These are phyloP conservation scores for Pholis gunnellus DNA, from an alignment of 2,113 vertebrate genomes.

Conservation along the genomic window DNA sequence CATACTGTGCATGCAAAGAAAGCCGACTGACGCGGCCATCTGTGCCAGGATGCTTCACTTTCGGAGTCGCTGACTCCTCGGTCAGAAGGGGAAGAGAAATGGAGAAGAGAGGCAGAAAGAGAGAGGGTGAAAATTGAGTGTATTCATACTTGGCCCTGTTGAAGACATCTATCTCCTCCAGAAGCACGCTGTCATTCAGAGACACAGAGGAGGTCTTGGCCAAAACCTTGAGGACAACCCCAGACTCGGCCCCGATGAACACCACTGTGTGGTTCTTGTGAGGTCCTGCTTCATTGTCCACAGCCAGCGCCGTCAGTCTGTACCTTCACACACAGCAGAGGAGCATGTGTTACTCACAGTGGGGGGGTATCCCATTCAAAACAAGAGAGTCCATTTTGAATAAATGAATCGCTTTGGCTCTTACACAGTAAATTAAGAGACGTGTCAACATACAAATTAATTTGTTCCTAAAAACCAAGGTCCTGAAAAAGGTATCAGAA, in stretches of 20 bases:
- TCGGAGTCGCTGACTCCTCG: slow-evolving; percentile 52
- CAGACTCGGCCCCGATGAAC: slow-evolving; percentile 96
- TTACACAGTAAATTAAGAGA: neutral
- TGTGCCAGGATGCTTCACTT: slow-evolving; percentile 36
- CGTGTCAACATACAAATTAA: neutral
- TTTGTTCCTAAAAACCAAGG: neutral
- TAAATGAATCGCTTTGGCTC: neutral
- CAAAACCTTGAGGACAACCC: slow-evolving; percentile 95
- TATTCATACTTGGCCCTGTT: slow-evolving; percentile 94
- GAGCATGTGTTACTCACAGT: slow-evolving; percentile 39
- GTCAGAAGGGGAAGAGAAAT: slow-evolving; percentile 40
- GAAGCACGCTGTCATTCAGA: slow-evolving; percentile 92
- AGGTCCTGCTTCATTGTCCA: slow-evolving; percentile 93
- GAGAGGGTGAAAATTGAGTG: neutral
- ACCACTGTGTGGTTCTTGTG: slow-evolving; percentile 96
- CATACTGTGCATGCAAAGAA: slow-evolving; percentile 5
- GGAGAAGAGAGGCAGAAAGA: slow-evolving; percentile 32
- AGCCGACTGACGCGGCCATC: slow-evolving; percentile 17
- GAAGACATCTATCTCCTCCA: slow-evolving; percentile 98
- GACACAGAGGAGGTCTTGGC: slow-evolving; percentile 91
- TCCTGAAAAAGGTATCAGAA: no score
- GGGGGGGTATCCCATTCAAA: slow-evolving; percentile 13
- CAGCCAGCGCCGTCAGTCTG: slow-evolving; percentile 91
- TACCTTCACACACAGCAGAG: slow-evolving; percentile 84
- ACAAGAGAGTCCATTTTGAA: slow-evolving; percentile 27